phyloP scores from a whole-genome alignment of 2,797 vertebrate genomes.

The Hypotaenidia okinawae region DNA sequence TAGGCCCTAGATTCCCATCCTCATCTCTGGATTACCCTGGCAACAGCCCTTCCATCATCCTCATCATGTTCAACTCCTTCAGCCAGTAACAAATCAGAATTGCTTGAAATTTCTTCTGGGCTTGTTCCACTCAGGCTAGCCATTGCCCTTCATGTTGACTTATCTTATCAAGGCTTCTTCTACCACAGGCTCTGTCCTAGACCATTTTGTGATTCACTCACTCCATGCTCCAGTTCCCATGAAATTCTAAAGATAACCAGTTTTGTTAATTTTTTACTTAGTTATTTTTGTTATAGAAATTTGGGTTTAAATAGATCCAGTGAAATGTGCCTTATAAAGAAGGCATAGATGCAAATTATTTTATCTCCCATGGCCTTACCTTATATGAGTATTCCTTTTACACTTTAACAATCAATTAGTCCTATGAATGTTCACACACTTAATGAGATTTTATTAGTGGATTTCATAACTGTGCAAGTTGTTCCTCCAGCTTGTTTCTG shows the following conservation, averaged over 20 bases:
- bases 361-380: not conserved
- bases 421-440: not conserved
- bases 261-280: not conserved
- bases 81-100: not conserved
- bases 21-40: conserved; percentile 37
- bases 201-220: not conserved
- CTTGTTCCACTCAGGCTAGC: not conserved
- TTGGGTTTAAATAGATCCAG: not conserved
- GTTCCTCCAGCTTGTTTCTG: not conserved
- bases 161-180: not conserved
- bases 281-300: not conserved
- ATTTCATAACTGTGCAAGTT: not conserved
- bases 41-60: conserved; percentile 27
- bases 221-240: not conserved
- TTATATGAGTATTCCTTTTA: not conserved
- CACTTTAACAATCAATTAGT: not conserved
- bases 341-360: not conserved
- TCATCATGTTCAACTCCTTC: not conserved
- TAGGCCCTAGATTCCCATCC: not conserved
- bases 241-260: not conserved
- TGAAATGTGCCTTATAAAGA: not conserved
- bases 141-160: not conserved
- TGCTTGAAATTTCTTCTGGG: not conserved
- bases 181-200: not conserved
- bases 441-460: not conserved